A percentile compares a stretch with the other conserved stretches of the same genome.
phyloP scores from a whole-genome alignment of 1,140 invertebrate species.

The Hylyphantes graminicola region DNA sequence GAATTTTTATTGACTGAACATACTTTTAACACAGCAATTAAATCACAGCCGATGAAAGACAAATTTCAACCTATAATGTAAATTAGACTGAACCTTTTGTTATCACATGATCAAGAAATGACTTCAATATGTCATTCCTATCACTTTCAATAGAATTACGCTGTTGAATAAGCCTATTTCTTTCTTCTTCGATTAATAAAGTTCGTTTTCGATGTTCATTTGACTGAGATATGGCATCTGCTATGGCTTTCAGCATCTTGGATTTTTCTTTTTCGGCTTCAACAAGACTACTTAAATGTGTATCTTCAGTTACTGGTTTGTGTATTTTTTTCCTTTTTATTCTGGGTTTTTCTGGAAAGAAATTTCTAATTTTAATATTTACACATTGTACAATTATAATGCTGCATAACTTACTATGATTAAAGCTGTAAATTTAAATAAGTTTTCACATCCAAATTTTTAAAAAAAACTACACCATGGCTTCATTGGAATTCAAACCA shows the following conservation, averaged over 20 bases:
- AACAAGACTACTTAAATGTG: background rate
- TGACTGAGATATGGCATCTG: background rate
- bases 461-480: no score
- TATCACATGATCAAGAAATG: background rate
- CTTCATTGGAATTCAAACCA: no score
- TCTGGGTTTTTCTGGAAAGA: background rate
- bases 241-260: background rate
- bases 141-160: background rate
- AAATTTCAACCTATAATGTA: no score
- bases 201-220: background rate
- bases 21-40: no score
- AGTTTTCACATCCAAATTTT: no score
- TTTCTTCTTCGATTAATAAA: background rate
- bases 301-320: background rate
- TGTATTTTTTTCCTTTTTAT: background rate
- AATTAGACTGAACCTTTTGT: background rate
- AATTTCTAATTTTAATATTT: no score
- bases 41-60: no score
- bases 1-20: no score
- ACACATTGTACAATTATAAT: no score
- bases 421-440: no score
- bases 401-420: no score
- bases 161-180: background rate
- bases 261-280: background rate
- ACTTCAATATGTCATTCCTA: background rate